A percentile compares a stretch with the other conserved stretches of the same genome.
phyloP scores from a whole-genome alignment of 2,113 vertebrate genomes.

The Prunella himalayana region DNA sequence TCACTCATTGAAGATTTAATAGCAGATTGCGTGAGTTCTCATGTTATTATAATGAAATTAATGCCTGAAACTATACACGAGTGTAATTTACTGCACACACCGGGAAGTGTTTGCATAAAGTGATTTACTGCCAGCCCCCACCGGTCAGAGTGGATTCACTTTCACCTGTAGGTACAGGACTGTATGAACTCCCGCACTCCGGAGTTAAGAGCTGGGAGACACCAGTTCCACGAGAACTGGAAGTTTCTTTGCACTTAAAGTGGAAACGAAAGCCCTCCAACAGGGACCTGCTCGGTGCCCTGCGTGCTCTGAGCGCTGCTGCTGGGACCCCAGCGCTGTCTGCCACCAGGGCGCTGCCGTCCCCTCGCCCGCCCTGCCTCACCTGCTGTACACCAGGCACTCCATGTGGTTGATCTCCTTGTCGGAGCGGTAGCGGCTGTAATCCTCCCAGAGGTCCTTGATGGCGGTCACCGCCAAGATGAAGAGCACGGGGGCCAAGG shows the following conservation, averaged over 20 bases:
- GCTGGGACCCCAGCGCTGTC: accelerated
- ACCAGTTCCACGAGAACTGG: not conserved
- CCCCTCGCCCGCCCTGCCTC: not conserved
- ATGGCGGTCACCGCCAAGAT: constrained; percentile 93
- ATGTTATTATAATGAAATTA: not conserved
- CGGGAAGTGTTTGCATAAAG: not conserved
- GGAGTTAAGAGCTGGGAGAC: not conserved
- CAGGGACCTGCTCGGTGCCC: not conserved
- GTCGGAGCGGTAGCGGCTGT: constrained; percentile 90
- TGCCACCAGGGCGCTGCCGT: not conserved
- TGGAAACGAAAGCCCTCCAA: not conserved
- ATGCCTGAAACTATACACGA: not conserved
- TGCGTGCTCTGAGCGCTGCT: not conserved
- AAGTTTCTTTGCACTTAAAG: not conserved
- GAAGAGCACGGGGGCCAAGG: constrained; percentile 91
- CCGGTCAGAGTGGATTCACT: accelerated
- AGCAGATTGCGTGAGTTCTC: not conserved
- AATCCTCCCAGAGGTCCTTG: constrained; percentile 98
- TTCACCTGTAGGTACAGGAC: not conserved
- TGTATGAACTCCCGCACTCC: not conserved
- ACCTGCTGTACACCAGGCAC: constrained; percentile 94
- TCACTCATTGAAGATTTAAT: not conserved
- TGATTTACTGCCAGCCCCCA: not conserved
- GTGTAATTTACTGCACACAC: not conserved
- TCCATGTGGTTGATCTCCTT: constrained; percentile 95